Conservation (phyloP, 1,140 invertebrate genomes). For the Limonius californicus region DNA sequence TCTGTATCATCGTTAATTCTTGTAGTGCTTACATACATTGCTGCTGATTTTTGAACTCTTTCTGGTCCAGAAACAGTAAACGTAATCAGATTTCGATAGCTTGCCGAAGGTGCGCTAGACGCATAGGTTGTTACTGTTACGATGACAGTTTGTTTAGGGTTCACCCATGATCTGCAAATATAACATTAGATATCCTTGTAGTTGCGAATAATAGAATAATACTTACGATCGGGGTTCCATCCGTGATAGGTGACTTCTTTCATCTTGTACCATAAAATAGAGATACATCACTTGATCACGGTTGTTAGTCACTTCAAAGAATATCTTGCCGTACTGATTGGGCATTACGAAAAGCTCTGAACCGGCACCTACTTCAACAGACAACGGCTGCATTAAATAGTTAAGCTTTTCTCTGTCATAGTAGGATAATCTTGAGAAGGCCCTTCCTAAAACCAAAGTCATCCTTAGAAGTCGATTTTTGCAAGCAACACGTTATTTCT, state of each 20-base stretch:
- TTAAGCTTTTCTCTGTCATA: neutral
- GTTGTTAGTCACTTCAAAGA: slow-evolving; percentile 41
- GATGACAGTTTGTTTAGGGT: slow-evolving; percentile 38
- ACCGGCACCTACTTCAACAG: slow-evolving; percentile 29
- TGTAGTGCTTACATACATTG: slow-evolving; percentile 42
- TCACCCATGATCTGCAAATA: slow-evolving; percentile 37
- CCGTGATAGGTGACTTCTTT: slow-evolving; percentile 27
- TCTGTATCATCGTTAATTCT: slow-evolving; percentile 39
- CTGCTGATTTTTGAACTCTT: slow-evolving; percentile 45
- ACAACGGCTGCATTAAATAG: slow-evolving; percentile 11
- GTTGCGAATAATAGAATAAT: too few species aligned
- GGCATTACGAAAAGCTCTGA: slow-evolving; percentile 28
- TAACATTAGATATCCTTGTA: too few species aligned
- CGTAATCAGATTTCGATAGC: slow-evolving; percentile 44
- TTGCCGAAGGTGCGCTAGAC: slow-evolving; percentile 20
- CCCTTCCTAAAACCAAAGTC: neutral
- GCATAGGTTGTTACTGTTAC: slow-evolving; percentile 37
- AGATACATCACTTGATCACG: slow-evolving; percentile 27
- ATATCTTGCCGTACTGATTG: slow-evolving; percentile 24
- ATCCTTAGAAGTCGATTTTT: neutral
- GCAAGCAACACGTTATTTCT: neutral
- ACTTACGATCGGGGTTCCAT: slow-evolving; percentile 30
- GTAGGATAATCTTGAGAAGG: slow-evolving; percentile 15
- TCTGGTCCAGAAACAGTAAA: slow-evolving; percentile 39
- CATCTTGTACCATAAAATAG: slow-evolving; percentile 29